phyloP scores from a whole-genome alignment of 2,797 vertebrate genomes.

The Halcyon leucocephala region DNA sequence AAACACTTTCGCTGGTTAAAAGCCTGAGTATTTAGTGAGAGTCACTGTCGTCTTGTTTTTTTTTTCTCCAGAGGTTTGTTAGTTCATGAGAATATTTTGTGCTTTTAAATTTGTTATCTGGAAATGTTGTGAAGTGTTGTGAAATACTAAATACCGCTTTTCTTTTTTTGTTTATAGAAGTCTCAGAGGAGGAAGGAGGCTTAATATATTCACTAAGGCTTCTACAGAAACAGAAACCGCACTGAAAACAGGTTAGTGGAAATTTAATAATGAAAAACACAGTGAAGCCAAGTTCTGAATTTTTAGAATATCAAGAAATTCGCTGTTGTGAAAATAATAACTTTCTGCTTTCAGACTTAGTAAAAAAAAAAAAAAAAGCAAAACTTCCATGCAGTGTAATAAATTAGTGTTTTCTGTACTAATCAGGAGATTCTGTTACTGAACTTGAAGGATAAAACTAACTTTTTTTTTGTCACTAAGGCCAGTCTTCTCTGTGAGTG shows the following conservation, averaged over 20 bases:
- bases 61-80: neutral
- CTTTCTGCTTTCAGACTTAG: neutral
- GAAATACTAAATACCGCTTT: constrained; percentile 49
- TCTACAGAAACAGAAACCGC: constrained; percentile 54
- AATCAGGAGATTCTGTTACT: neutral
- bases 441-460: neutral
- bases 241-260: constrained; percentile 82
- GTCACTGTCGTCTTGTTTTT: neutral
- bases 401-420: neutral
- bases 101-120: constrained; percentile 38
- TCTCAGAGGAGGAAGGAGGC: constrained; percentile 80
- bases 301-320: neutral
- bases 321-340: neutral
- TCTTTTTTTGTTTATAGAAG: constrained; percentile 75
- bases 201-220: constrained; percentile 86
- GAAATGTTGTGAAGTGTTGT: constrained; percentile 37
- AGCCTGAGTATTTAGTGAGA: neutral
- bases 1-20: constrained; percentile 5
- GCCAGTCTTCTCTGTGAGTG: neutral
- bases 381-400: neutral
- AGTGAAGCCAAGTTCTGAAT: neutral
- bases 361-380: neutral
- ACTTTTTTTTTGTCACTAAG: neutral
- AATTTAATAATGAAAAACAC: constrained; percentile 5
- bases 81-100: constrained; percentile 49